These are phyloP conservation scores for Atrichornis clamosus DNA, from an alignment of 2,113 vertebrate species.

Conservation along the genomic window DNA sequence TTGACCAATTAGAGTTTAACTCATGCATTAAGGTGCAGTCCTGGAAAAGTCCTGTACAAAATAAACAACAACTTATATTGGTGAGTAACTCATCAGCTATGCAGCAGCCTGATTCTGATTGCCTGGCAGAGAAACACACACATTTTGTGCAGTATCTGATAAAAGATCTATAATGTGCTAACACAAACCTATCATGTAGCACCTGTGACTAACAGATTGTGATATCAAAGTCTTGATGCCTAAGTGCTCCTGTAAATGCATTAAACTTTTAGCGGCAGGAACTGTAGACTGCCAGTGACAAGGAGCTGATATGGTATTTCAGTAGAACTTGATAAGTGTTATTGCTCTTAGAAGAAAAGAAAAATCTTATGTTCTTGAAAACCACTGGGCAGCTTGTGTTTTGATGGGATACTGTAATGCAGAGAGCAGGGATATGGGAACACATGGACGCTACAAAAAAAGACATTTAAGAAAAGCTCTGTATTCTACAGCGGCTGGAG, in stretches of 20 bases:
- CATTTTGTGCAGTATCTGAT: conserved; percentile 66
- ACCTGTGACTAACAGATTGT: conserved; percentile 70
- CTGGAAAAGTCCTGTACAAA: conserved; percentile 48
- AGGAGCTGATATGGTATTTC: conserved; percentile 66
- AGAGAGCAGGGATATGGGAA: conserved; percentile 19
- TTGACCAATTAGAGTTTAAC: neutral
- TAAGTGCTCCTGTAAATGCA: conserved; percentile 68
- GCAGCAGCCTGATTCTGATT: conserved; percentile 54
- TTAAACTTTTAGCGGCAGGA: conserved; percentile 64
- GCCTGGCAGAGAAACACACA: conserved; percentile 64
- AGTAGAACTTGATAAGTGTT: conserved; percentile 58
- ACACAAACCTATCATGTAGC: conserved; percentile 69
- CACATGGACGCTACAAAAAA: neutral
- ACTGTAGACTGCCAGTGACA: conserved; percentile 58
- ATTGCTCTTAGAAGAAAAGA: conserved; percentile 47
- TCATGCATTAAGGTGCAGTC: conserved; percentile 4
- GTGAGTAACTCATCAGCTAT: conserved; percentile 58
- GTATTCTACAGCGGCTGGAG: neutral
- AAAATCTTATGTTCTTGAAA: conserved; percentile 28
- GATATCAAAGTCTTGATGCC: conserved; percentile 67
- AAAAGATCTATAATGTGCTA: conserved; percentile 70
- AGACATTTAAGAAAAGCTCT: neutral
- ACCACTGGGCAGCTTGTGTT: conserved; percentile 64
- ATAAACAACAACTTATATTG: conserved; percentile 43
- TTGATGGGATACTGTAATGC: conserved; percentile 42